Evolutionary conservation across 2,888 invertebrate genomes (phyloP).

Genomic region (Eurytoma californica): DNA sequence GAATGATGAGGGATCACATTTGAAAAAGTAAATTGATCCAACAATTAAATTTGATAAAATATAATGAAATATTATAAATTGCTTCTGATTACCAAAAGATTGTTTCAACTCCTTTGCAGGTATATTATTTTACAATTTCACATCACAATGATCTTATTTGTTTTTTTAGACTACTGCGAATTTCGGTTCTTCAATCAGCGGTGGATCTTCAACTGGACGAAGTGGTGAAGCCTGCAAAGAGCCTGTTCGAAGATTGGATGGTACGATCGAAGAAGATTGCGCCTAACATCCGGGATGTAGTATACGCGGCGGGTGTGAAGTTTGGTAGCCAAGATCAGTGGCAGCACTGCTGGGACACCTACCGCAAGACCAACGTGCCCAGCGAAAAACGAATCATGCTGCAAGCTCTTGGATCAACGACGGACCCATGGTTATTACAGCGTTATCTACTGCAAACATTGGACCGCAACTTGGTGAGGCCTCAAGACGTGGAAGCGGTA

Average conservation of each 20-base stretch:
- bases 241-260: conserved; percentile 85
- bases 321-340: conserved; percentile 84
- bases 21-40: conserved; percentile 77
- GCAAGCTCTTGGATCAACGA: conserved; percentile 82
- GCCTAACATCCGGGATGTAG: conserved; percentile 85
- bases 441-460: conserved; percentile 86
- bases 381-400: conserved; percentile 85
- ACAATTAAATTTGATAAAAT: too few species aligned
- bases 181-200: conserved; percentile 83
- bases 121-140: too few species aligned
- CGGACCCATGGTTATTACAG: conserved; percentile 88
- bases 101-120: neutral
- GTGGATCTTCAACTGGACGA: conserved; percentile 83
- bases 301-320: conserved; percentile 82
- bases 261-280: conserved; percentile 80
- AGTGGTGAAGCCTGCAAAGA: conserved; percentile 82
- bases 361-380: conserved; percentile 80
- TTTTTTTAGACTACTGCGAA: conserved; percentile 81
- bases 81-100: neutral
- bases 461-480: conserved; percentile 82
- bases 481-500: conserved; percentile 84
- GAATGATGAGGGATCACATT: conserved; percentile 80
- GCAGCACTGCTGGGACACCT: conserved; percentile 85
- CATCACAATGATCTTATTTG: neutral
- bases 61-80: too few species aligned